Evolutionary conservation across 2,113 vertebrate species (phyloP).

Genomic region (Macquaria australasica): DNA sequence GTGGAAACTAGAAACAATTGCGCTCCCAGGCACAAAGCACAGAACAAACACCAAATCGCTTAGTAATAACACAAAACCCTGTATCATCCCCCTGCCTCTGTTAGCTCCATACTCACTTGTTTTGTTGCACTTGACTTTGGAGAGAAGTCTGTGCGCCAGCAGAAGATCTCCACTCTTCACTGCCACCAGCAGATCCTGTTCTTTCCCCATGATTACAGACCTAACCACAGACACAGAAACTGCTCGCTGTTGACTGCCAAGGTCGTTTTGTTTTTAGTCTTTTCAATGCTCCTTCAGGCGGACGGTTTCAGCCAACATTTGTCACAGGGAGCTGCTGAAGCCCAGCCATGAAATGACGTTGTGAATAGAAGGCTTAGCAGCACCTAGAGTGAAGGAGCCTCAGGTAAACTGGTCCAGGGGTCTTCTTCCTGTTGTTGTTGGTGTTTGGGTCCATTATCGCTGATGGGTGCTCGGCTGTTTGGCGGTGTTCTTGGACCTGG

Average conservation of each 20-base stretch:
- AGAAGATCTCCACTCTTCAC: constrained; percentile 85
- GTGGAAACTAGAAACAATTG: constrained; percentile 46
- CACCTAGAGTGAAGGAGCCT: constrained; percentile 9
- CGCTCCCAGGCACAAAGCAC: background rate
- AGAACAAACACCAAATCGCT: constrained; percentile 11
- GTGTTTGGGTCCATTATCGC: constrained; percentile 41
- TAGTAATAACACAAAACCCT: background rate
- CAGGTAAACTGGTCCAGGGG: constrained; percentile 2
- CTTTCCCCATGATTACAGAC: constrained; percentile 80
- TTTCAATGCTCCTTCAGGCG: constrained; percentile 4
- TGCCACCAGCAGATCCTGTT: constrained; percentile 84
- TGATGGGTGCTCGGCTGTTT: background rate
- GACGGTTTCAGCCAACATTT: constrained; percentile 30
- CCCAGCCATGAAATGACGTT: constrained; percentile 12
- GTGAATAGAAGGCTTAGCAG: background rate
- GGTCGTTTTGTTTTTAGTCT: background rate
- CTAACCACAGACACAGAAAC: constrained; percentile 26
- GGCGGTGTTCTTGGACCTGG: background rate
- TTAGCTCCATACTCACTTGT: constrained; percentile 78
- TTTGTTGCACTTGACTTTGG: constrained; percentile 84
- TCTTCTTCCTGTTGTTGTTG: background rate
- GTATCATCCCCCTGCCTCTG: too few species aligned
- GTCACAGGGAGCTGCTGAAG: constrained; percentile 28
- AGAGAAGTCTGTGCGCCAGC: constrained; percentile 81
- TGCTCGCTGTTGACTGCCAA: background rate